phyloP scores from a whole-genome alignment of 1,140 invertebrate genomes.

The Chironomus tepperi region DNA sequence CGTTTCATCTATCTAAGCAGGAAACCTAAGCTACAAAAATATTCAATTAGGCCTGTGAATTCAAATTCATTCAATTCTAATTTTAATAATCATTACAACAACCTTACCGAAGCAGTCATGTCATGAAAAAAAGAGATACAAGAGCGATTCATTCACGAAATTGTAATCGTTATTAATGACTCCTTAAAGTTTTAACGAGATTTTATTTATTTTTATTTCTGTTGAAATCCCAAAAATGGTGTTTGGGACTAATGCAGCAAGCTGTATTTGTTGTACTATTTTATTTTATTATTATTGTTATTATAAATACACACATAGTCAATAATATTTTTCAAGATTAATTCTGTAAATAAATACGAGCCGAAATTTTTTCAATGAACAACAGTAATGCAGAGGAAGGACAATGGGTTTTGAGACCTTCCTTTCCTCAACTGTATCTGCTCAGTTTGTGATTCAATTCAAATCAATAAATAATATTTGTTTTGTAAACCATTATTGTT shows the following conservation, averaged over 20 bases:
- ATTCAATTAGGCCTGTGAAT: constrained; percentile 17
- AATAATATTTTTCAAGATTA: constrained; percentile 15
- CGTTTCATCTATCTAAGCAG: background rate
- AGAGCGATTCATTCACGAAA: background rate
- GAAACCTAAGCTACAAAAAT: background rate
- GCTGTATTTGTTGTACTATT: background rate
- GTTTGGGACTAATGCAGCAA: background rate
- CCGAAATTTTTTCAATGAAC: background rate
- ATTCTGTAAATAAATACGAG: background rate
- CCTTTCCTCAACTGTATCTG: background rate
- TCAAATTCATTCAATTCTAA: constrained; percentile 19
- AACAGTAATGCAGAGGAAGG: background rate
- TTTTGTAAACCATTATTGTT: constrained; percentile 2
- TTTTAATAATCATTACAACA: background rate
- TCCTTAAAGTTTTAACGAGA: constrained; percentile 6
- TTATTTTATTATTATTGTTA: too few species aligned
- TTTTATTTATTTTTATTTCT: constrained; percentile 2
- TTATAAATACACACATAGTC: background rate
- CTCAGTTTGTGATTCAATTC: too few species aligned
- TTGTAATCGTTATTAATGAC: constrained; percentile 5
- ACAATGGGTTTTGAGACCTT: background rate
- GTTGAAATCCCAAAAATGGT: background rate
- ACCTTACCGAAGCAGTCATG: background rate
- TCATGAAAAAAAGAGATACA: background rate
- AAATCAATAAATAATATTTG: background rate